Conservation (phyloP, 64 coral and sea anemone genomes). For the Pachyseris speciosa region DNA sequence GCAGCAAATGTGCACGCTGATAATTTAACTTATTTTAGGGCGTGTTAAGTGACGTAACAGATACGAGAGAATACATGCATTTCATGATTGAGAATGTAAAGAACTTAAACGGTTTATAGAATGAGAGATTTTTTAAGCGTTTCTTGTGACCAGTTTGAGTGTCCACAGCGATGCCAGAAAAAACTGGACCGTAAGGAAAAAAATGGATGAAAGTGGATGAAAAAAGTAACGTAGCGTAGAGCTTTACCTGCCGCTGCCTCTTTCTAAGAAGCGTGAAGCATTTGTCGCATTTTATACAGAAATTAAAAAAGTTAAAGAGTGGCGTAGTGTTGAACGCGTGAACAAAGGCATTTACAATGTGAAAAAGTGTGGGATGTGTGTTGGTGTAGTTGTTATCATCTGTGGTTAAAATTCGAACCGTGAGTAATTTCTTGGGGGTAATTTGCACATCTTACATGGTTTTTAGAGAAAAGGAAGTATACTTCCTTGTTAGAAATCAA, state of each 20-base stretch:
- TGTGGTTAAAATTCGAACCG: too few species aligned
- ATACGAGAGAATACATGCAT: not conserved
- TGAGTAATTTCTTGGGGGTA: too few species aligned
- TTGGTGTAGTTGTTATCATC: too few species aligned
- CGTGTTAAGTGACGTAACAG: not conserved
- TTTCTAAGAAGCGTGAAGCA: not conserved
- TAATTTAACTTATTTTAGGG: slow-evolving; percentile 37
- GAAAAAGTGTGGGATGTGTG: too few species aligned
- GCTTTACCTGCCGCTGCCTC: not conserved
- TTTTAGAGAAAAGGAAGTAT: too few species aligned
- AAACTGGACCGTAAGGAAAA: not conserved
- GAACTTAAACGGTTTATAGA: not conserved
- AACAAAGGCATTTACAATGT: too few species aligned
- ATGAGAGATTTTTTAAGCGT: not conserved
- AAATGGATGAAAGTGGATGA: not conserved
- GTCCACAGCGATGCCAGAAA: not conserved
- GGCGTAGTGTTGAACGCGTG: too few species aligned
- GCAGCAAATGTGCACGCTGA: not conserved
- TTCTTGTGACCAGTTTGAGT: not conserved
- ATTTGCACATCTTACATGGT: too few species aligned
- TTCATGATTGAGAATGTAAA: not conserved
- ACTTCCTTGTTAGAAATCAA: too few species aligned
- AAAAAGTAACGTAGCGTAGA: not conserved
- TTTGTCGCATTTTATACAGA: slow-evolving; percentile 9
- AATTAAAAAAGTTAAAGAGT: not conserved